Evolutionary conservation across 2,113 vertebrate genomes (phyloP).

Genomic region (Potamarius usumacintae): DNA sequence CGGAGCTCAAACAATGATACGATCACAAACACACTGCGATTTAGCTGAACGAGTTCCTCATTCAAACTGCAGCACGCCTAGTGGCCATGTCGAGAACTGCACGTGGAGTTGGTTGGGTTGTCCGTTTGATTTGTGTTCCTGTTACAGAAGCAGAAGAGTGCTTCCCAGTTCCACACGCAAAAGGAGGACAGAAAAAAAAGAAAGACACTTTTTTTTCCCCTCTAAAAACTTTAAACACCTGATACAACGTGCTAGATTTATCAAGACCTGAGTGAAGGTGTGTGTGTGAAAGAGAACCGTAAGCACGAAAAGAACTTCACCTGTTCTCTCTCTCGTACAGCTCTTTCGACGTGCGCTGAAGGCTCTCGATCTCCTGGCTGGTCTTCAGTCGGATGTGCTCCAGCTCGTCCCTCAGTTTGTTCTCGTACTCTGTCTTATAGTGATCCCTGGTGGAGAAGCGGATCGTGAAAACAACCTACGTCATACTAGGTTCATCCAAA

Average conservation of each 20-base stretch:
- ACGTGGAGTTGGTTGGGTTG: not conserved
- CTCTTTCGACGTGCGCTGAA: constrained; percentile 89
- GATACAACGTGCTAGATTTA: not conserved
- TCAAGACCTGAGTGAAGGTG: too few relatives aligned
- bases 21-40: too few relatives aligned
- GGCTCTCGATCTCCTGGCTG: constrained; percentile 88
- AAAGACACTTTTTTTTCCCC: too few relatives aligned
- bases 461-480: not conserved
- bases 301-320: constrained; percentile 64
- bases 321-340: constrained; percentile 99
- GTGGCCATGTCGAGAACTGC: not conserved
- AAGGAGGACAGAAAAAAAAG: not conserved
- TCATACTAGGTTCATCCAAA: not conserved
- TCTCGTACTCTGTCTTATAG: constrained; percentile 94
- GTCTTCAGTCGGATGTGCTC: constrained; percentile 91
- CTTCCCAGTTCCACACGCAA: not conserved
- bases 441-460: constrained; percentile 78
- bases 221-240: not conserved
- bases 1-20: too few relatives aligned
- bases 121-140: not conserved
- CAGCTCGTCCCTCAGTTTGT: constrained; percentile 84
- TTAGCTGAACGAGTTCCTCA: not conserved
- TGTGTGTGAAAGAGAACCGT: not conserved
- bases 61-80: not conserved
- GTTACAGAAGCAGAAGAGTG: not conserved